These are phyloP conservation scores for Uloborus diversus DNA, from an alignment of 1,140 invertebrate genomes.

Conservation along the genomic window DNA sequence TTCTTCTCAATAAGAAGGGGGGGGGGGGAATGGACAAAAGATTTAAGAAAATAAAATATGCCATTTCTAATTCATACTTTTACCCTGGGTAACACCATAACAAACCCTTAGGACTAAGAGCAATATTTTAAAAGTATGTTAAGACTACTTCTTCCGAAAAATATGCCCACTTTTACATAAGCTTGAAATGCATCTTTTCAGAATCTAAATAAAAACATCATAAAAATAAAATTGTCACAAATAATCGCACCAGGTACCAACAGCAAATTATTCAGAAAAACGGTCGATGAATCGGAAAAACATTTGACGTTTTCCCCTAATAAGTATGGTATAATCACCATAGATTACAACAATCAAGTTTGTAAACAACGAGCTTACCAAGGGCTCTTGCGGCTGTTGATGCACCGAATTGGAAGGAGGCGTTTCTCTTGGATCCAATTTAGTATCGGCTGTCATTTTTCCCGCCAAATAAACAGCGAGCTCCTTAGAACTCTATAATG, in stretches of 20 bases:
- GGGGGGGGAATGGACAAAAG: too few relatives aligned
- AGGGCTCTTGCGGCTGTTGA: slow-evolving; percentile 18
- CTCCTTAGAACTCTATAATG: too few relatives aligned
- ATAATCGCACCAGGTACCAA: neutral
- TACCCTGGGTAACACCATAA: too few relatives aligned
- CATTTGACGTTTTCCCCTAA: neutral
- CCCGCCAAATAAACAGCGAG: too few relatives aligned
- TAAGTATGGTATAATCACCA: neutral
- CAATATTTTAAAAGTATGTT: too few relatives aligned
- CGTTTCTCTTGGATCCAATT: slow-evolving; percentile 24
- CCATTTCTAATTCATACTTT: too few relatives aligned
- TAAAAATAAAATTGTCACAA: neutral
- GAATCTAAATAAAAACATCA: neutral
- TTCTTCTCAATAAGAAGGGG: too few relatives aligned
- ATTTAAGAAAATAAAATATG: too few relatives aligned
- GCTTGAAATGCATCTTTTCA: neutral
- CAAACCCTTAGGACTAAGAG: too few relatives aligned
- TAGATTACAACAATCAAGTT: neutral
- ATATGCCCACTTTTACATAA: neutral
- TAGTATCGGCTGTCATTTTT: slow-evolving; percentile 47
- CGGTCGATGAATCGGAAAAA: neutral
- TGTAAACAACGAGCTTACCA: slow-evolving; percentile 35
- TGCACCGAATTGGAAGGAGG: slow-evolving; percentile 3
- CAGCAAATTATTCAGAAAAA: neutral
- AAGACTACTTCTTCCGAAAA: neutral